These are phyloP conservation scores for Epirrhoe alternata DNA, from an alignment of 2,888 invertebrate species.

Conservation along the genomic window DNA sequence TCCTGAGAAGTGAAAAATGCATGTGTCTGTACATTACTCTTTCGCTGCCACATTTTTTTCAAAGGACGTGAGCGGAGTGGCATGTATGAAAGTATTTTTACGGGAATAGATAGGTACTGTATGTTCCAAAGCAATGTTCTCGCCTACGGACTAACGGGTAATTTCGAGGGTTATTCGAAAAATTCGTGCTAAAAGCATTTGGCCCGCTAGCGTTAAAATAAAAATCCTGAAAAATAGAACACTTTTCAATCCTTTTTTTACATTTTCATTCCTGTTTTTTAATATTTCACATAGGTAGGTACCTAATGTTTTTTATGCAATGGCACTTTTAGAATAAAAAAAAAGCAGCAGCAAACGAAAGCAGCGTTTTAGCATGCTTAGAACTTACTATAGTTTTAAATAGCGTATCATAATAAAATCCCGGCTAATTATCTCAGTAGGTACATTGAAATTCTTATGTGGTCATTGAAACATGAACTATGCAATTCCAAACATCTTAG, in stretches of 20 bases:
- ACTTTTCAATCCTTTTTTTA: too few species aligned
- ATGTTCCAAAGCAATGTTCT: slow-evolving; percentile 32
- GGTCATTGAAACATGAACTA: too few species aligned
- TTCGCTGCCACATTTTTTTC: slow-evolving; percentile 51
- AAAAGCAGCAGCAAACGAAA: too few species aligned
- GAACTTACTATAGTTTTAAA: too few species aligned
- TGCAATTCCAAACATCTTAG: too few species aligned
- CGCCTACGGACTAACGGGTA: slow-evolving; percentile 10
- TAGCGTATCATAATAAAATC: too few species aligned
- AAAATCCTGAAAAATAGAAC: not conserved
- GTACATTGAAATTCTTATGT: too few species aligned
- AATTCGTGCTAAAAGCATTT: slow-evolving; percentile 7
- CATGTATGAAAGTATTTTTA: slow-evolving; percentile 43
- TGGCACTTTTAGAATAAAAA: too few species aligned
- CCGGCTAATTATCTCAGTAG: too few species aligned
- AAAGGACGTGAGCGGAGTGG: slow-evolving; percentile 46
- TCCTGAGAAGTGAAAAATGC: slow-evolving; percentile 58
- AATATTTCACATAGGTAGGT: not conserved
- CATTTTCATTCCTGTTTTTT: too few species aligned
- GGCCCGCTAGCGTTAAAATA: not conserved
- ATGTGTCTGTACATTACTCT: slow-evolving; percentile 59
- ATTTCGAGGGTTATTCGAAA: not conserved
- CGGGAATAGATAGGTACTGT: slow-evolving; percentile 29
- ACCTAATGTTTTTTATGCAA: too few species aligned
- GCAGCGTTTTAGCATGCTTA: too few species aligned